These are phyloP conservation scores for Rhyacophila brunnea DNA, from an alignment of 1,140 invertebrate species.

Conservation along the genomic window DNA sequence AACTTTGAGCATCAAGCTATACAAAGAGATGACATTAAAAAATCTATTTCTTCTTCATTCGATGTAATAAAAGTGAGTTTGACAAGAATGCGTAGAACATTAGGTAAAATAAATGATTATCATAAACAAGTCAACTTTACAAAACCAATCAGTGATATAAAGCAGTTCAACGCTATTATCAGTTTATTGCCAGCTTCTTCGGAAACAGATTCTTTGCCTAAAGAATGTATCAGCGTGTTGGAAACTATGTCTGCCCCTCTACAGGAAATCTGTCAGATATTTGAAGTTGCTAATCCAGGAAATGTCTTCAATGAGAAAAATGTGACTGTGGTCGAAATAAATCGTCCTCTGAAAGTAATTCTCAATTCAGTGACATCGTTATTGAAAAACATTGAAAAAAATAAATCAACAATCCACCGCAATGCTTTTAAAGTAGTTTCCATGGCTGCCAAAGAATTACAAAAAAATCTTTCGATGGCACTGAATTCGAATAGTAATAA, in stretches of 20 bases:
- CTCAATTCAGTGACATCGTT: no score
- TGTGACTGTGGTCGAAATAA: no score
- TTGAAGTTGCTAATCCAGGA: constrained; percentile 19
- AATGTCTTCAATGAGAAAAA: background rate
- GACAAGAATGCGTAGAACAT: constrained; percentile 44
- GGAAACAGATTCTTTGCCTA: background rate
- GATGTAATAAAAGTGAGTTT: constrained; percentile 21
- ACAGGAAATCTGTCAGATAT: constrained; percentile 27
- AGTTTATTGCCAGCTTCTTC: constrained; percentile 13
- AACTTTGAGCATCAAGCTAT: constrained; percentile 21
- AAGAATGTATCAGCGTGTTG: constrained; percentile 3
- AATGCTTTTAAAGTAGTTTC: background rate
- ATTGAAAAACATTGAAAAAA: background rate
- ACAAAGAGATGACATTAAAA: constrained; percentile 8
- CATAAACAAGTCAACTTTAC: constrained; percentile 20
- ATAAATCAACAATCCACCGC: background rate
- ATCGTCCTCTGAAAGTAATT: no score
- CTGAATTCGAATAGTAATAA: constrained; percentile 2
- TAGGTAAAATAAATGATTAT: constrained; percentile 38
- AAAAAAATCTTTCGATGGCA: background rate
- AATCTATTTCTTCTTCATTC: constrained; percentile 23
- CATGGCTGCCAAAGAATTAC: background rate
- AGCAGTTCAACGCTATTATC: constrained; percentile 19
- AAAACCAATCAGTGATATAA: constrained; percentile 27
- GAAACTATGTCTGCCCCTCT: constrained; percentile 20